phyloP scores from a whole-genome alignment of 1,140 invertebrate species.

The Lerema accius region DNA sequence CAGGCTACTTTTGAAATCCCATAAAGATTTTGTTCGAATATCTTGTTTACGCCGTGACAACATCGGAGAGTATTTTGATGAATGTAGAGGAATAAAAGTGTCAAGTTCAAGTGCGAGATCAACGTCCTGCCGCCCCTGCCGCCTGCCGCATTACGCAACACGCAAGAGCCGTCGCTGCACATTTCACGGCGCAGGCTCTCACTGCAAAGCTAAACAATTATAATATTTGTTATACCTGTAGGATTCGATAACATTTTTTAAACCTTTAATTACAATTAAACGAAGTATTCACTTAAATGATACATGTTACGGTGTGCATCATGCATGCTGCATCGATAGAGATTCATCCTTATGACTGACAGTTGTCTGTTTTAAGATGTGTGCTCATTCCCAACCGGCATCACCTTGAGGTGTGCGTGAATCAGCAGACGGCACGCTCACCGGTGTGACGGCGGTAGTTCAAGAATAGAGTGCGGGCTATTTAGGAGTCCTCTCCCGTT shows the following conservation, averaged over 20 bases:
- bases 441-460: conserved; percentile 69
- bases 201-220: not conserved
- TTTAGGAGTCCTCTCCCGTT: conserved; percentile 76
- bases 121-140: conserved; percentile 54
- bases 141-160: conserved; percentile 52
- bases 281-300: no score
- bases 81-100: conserved; percentile 27
- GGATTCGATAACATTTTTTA: not conserved
- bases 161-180: conserved; percentile 48
- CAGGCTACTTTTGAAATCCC: not conserved
- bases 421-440: conserved; percentile 73
- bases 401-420: conserved; percentile 78
- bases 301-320: no score
- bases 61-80: conserved; percentile 19
- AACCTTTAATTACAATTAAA: no score
- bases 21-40: not conserved
- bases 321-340: no score
- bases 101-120: conserved; percentile 73
- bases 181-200: conserved; percentile 35
- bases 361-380: conserved; percentile 41
- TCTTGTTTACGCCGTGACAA: conserved; percentile 1
- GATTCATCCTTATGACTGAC: conserved; percentile 4
- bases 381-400: conserved; percentile 55
- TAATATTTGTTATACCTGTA: not conserved
- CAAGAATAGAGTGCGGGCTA: conserved; percentile 78